Percentiles rank a stretch among this genome's conserved stretches.
phyloP scores from a whole-genome alignment of 2,113 vertebrate species.

The Salvelinus sp. region DNA sequence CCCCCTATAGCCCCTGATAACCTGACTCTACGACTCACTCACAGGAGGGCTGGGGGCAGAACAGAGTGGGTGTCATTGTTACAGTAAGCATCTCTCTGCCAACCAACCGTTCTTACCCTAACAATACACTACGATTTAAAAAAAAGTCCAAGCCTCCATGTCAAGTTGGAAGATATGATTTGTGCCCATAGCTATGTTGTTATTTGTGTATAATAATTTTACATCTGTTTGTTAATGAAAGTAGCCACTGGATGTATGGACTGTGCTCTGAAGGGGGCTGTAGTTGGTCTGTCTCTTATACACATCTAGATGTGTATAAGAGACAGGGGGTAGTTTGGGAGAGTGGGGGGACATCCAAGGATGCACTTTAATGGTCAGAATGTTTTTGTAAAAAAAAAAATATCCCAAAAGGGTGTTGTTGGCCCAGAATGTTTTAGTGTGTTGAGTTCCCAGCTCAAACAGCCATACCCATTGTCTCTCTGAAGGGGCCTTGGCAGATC shows the following conservation, averaged over 20 bases:
- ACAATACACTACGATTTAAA: conserved; percentile 23
- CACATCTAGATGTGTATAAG: too few species aligned
- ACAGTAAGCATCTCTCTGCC: conserved; percentile 40
- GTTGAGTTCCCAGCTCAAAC: conserved; percentile 61
- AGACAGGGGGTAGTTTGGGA: not conserved
- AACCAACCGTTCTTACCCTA: conserved; percentile 27
- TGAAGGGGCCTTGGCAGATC: conserved; percentile 65
- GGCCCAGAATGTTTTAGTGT: conserved; percentile 39
- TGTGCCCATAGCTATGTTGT: conserved; percentile 57
- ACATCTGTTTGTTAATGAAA: conserved; percentile 57
- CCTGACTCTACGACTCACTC: conserved; percentile 6
- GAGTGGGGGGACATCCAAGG: conserved; percentile 62
- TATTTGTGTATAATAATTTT: conserved; percentile 50
- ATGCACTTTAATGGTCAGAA: conserved; percentile 73
- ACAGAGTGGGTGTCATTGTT: conserved; percentile 36
- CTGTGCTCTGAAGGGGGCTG: conserved; percentile 48
- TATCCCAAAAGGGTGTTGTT: conserved; percentile 24
- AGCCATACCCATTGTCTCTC: conserved; percentile 69
- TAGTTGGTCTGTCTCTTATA: too few species aligned
- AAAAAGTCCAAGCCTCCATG: conserved; percentile 52
- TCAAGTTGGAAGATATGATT: conserved; percentile 60
- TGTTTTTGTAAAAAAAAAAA: conserved; percentile 14
- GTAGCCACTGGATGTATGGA: conserved; percentile 72
- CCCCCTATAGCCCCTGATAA: too few species aligned
- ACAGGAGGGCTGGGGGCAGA: too few species aligned